These are phyloP conservation scores for Junonia oenone DNA, from an alignment of 2,888 invertebrate species.

Conservation along the genomic window DNA sequence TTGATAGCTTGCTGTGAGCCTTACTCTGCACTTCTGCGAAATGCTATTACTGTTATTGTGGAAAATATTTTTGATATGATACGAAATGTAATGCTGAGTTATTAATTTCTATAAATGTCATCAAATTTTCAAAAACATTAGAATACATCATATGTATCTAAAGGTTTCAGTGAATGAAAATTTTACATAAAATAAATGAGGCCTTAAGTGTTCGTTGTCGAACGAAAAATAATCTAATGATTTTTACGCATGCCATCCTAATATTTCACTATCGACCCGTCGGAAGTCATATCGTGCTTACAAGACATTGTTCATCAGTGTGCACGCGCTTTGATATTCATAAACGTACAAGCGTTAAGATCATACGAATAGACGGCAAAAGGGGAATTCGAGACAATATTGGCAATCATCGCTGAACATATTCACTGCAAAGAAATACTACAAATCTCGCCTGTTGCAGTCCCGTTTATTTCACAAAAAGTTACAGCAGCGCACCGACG, in stretches of 20 bases:
- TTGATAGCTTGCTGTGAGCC: slow-evolving; percentile 8
- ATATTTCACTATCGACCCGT: background rate
- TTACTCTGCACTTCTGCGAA: background rate
- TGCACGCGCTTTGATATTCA: background rate
- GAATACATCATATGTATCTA: no score
- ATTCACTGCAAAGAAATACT: slow-evolving; percentile 43
- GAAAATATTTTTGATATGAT: no score
- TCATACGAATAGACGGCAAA: background rate
- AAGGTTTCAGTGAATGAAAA: no score
- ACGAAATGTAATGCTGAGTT: no score
- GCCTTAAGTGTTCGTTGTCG: no score
- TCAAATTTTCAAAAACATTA: no score
- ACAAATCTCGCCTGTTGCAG: slow-evolving; percentile 40
- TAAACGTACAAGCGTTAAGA: background rate
- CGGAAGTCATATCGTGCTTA: background rate
- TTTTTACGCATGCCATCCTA: background rate
- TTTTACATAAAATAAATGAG: no score
- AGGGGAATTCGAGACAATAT: slow-evolving; percentile 29
- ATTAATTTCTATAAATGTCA: no score
- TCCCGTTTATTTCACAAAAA: slow-evolving; percentile 45
- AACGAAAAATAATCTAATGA: no score
- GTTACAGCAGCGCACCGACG: slow-evolving; percentile 41
- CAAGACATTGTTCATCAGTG: background rate
- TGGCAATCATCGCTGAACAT: slow-evolving; percentile 43
- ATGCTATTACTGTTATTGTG: background rate